Evolutionary conservation across 2,113 vertebrate genomes (phyloP), one percentile per base, ranked within the genome.

Genomic region (Gnathonemus echidnorhynchus): DNA sequence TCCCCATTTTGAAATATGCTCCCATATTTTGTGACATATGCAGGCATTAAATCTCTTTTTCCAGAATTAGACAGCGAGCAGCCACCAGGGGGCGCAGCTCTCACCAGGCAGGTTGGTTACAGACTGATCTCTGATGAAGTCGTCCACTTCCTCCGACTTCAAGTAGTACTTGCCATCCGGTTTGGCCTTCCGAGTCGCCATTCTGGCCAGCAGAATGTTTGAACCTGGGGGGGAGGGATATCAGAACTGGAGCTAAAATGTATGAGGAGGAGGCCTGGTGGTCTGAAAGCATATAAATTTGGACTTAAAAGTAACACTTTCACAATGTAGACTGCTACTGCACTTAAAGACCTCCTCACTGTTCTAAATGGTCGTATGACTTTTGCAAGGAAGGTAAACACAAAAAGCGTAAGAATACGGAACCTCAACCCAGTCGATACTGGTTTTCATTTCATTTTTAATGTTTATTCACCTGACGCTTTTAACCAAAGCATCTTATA

Each of bases 141-240:
- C 98, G 92, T 99, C 98, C 17, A 99, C 98, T 89, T 98, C 97
- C 92, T 99, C 98, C 58, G 97, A 95, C 92, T 97, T 97, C 90
- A 99, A 94, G 92, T 98, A 96, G 95, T 98, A 96, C 13, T 98
- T 98, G 13, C 98, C 98, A 45, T 99, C 96, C 77, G 98, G 98
- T 91, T 99, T 99, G 92, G 98, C 98, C 94, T 96, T 97, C 49
- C 97, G 97, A 48, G 98, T 99, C 70, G 98, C 98, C 95, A 99
- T 97, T 94, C 97, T 97, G 93, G 98, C 98, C 95, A 99, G 93
- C 89, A 99, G 97, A 95, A 99, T 99, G 95, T 99, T 99, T 91
- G 98, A 98, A 93, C 97, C 98, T 92, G 92, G 92, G 66, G 86
- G 48, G 91, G 7, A 27, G 24, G 90, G 86, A 88, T 86, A 8